Evolutionary conservation across 2,888 invertebrate species (phyloP).

Genomic region (Agrotis clavis): DNA sequence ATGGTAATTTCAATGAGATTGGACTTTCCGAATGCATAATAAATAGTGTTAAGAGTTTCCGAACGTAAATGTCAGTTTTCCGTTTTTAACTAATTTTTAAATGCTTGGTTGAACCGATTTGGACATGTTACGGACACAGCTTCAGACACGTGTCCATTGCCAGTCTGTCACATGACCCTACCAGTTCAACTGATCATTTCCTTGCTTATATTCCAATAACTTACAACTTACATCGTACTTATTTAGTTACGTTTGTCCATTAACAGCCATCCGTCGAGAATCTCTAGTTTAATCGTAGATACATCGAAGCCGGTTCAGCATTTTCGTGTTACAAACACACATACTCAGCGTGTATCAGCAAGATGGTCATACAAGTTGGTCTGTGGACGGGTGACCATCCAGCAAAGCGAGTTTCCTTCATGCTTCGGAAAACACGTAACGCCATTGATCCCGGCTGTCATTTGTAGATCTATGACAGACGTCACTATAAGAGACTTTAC

Average conservation of each 20-base stretch:
- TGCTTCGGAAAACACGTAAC: no score
- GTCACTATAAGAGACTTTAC: no score
- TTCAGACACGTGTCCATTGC: not conserved
- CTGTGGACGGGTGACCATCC: no score
- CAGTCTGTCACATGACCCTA: not conserved
- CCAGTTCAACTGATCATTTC: not conserved
- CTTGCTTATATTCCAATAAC: conserved; percentile 17
- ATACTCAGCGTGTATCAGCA: conserved; percentile 3
- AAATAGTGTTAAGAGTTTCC: conserved; percentile 48
- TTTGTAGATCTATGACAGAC: no score
- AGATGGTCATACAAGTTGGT: no score
- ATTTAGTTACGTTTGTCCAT: conserved; percentile 23
- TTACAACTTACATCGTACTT: conserved; percentile 42
- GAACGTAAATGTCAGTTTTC: conserved; percentile 30
- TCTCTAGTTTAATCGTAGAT: conserved; percentile 55
- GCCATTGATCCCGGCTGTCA: no score
- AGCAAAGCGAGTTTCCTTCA: no score
- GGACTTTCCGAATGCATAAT: conserved; percentile 50
- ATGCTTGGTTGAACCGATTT: not conserved
- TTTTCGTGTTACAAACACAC: conserved; percentile 45
- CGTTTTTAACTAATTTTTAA: conserved; percentile 31
- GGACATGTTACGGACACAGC: not conserved
- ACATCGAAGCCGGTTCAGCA: conserved; percentile 53
- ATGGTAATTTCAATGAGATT: conserved; percentile 33
- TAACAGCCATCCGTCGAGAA: conserved; percentile 30